Evolutionary conservation across 2,113 vertebrate genomes (phyloP), one percentile per base, ranked within the genome.

Genomic region (Strix aluco): DNA sequence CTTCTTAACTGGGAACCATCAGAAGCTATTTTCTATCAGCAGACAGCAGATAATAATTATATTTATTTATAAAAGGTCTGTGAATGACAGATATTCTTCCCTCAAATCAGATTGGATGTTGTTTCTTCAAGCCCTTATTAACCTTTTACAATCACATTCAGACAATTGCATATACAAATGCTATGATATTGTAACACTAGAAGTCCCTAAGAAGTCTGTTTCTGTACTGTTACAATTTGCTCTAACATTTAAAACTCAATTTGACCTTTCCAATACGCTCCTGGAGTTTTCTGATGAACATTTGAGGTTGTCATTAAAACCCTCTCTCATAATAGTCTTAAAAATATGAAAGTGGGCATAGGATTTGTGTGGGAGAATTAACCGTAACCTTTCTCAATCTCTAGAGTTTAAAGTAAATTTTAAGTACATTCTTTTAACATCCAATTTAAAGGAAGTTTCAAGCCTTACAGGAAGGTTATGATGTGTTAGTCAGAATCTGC

Each of bases 251-350:
- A 88, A 58, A 92, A 62, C 49, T 77, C 42, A 88, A n/a, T 78
- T 61, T 49, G 14, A 67, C 86, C 49, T 95, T 97, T 96, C 89
- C 83, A 67, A 55, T 74, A 55, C 1, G 15, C 44, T 85, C 87
- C 78, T 96, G 75, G 86, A 98, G 86, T 89, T 63, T 77, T 66
- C 85, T 97, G 92, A 94, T 78, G 54, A 96, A 79, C 77, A 51
- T 94, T n/a, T 74, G 49, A 87, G 34, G 14, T 19, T 94, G 94
- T 87, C 49, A 65, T 73, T 74, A 61, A 89, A 95, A 70, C 27
- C 44, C 66, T 92, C 97, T 92, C 82, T 96, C 57, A 10, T 77
- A 81, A 92, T 52, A 96, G 63, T 67, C 72, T 70, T 80, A 75
- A 65, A 85, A 83, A 92, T 62, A 47, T 8, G 10, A 34, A 86